Conservation (phyloP, 1,140 invertebrate genomes). For the Brachionus asplanchnoidis region DNA sequence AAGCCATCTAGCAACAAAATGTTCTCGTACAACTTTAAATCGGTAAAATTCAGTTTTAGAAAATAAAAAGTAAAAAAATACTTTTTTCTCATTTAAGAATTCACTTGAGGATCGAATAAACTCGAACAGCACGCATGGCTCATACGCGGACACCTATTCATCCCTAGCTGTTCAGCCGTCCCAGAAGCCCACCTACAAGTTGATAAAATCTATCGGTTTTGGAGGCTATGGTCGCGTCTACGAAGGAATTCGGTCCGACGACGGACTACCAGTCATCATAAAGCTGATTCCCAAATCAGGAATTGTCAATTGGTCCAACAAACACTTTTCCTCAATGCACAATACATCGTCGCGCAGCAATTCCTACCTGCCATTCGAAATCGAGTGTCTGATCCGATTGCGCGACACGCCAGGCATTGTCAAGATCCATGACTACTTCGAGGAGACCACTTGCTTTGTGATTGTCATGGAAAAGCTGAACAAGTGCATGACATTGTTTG, state of each 20-base stretch:
- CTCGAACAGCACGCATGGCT: slow-evolving; percentile 34
- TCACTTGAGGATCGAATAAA: slow-evolving; percentile 31
- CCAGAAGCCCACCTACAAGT: slow-evolving; percentile 22
- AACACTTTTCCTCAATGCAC: slow-evolving; percentile 19
- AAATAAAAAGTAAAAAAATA: neutral
- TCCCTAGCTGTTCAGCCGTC: neutral
- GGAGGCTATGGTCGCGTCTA: slow-evolving; percentile 31
- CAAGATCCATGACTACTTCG: slow-evolving; percentile 31
- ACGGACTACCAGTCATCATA: slow-evolving; percentile 18
- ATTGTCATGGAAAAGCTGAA: slow-evolving; percentile 39
- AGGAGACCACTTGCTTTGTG: slow-evolving; percentile 28
- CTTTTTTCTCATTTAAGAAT: neutral
- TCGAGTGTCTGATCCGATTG: slow-evolving; percentile 28
- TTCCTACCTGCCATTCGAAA: slow-evolving; percentile 25
- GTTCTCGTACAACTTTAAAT: slow-evolving; percentile 20
- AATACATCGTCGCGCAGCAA: neutral
- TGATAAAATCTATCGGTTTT: slow-evolving; percentile 34
- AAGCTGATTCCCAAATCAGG: slow-evolving; percentile 41
- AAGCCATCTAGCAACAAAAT: neutral
- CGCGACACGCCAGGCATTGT: slow-evolving; percentile 26
- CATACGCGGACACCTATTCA: slow-evolving; percentile 30
- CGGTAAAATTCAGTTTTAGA: neutral
- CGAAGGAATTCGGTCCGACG: slow-evolving; percentile 16
- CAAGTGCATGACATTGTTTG: slow-evolving; percentile 33
- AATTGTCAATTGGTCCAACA: slow-evolving; percentile 38